Base-by-base conservation (phyloP, 2,797 vertebrate species). In the Cetoscarus ocellatus region DNA sequence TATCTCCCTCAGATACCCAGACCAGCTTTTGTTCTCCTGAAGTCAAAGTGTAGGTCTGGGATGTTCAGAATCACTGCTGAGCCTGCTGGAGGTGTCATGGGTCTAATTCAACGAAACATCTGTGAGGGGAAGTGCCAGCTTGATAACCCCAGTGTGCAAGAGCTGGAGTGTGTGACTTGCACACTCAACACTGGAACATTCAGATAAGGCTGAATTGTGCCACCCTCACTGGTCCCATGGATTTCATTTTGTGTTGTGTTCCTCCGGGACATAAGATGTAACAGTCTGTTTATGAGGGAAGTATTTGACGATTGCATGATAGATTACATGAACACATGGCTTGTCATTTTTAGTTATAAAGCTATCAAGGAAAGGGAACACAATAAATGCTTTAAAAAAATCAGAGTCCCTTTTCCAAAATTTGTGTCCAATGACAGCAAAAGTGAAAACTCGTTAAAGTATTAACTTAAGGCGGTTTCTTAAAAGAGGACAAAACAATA, bases 21-120 rank as follows among this genome's bases (percentile, higher is more conserved):
- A 68, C 8, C 45, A 60, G 69, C 60, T 77, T 86, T 77, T 71
- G 73, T 79, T 73, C 61, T 80, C 76, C 75, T 38, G 50, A 63
- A 72, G 52, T 70, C 10, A 38, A 71, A 70, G 59, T 65, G 49
- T 43, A 43, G 58, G 51, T 72, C 50, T 78, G 61, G 60, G 81
- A 80, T 50, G 60, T 47, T 48, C 43, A 57, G 74, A 82, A 79
- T 73, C 66, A 54, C 63, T 11, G 45, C 70, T 35, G 67, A 79
- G 62, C 62, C 56, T 77, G 78, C 36, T 64, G 70, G 48, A 68
- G 44, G 66, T 74, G 69, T 77, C 81, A 58, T 66, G 65, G 73
- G 80, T 77, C 64, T 85, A 79, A 87, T 86, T 91, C 70, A 75
- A 70, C 27, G 6, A 60, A 85, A 85, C 76, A 85, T 84, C 78